Conservation (phyloP, 2,113 vertebrate genomes). For the Sorex araneus region DNA sequence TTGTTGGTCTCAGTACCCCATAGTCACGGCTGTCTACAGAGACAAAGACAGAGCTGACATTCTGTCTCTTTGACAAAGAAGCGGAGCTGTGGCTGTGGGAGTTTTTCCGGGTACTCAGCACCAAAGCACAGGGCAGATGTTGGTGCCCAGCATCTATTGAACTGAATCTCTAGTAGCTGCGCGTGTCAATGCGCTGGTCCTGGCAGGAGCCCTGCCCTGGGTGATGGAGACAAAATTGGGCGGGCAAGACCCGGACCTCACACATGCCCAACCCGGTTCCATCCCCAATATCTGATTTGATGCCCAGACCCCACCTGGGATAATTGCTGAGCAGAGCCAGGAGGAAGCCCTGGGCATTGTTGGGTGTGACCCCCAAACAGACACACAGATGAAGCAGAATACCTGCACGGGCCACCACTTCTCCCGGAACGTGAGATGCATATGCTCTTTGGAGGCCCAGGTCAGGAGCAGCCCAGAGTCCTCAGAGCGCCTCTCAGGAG, state of each 20-base stretch:
- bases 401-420: constrained; percentile 89
- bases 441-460: background rate
- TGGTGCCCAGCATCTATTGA: constrained; percentile 89
- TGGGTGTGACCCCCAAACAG: background rate
- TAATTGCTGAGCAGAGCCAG: background rate
- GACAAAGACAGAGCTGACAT: constrained; percentile 87
- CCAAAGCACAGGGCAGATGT: constrained; percentile 90
- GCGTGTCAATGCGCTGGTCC: constrained; percentile 88
- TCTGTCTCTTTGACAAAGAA: constrained; percentile 83
- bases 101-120: constrained; percentile 90
- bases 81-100: constrained; percentile 87
- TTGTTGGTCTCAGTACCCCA: constrained; percentile 84
- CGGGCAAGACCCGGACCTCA: background rate
- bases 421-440: constrained; percentile 84
- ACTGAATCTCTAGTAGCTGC: constrained; percentile 91
- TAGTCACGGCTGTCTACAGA: constrained; percentile 86
- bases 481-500: constrained; percentile 80
- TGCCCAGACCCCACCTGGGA: too few species aligned
- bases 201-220: constrained; percentile 81
- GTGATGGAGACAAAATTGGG: background rate
- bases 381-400: background rate
- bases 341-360: background rate
- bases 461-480: constrained; percentile 78
- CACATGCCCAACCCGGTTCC: background rate
- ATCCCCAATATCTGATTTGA: too few species aligned